Percentiles rank a stretch among this genome's conserved stretches.
Conservation (phyloP, 2,113 vertebrate genomes). For the Microtus montanus region DNA sequence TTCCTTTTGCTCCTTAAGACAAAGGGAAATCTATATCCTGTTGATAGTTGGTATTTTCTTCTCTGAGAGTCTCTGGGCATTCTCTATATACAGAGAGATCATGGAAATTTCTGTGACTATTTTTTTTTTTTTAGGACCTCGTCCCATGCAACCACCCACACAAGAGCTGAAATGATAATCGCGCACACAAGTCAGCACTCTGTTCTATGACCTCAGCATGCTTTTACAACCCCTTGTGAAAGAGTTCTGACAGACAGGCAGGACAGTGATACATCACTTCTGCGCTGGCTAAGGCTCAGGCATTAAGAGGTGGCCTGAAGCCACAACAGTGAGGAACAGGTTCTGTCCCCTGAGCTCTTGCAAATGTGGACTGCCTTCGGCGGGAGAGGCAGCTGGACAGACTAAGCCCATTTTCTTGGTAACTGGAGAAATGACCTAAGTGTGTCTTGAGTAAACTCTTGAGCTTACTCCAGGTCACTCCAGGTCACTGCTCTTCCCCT, state of each 20-base stretch:
- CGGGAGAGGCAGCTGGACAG: slow-evolving; percentile 35
- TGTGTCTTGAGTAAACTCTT: neutral
- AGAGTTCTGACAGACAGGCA: slow-evolving; percentile 67
- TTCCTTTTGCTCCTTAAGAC: neutral
- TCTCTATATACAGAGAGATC: slow-evolving; percentile 50
- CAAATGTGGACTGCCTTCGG: slow-evolving; percentile 40
- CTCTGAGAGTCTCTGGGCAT: slow-evolving; percentile 50
- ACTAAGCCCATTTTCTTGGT: slow-evolving; percentile 55
- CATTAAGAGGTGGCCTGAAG: slow-evolving; percentile 67
- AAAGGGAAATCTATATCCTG: neutral
- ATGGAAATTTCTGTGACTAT: slow-evolving; percentile 37
- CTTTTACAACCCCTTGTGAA: slow-evolving; percentile 79
- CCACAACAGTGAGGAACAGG: slow-evolving; percentile 58
- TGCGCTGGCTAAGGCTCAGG: slow-evolving; percentile 62
- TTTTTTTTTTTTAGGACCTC: slow-evolving; percentile 71
- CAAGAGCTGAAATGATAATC: slow-evolving; percentile 1
- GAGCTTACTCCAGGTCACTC: neutral
- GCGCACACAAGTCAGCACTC: slow-evolving; percentile 23
- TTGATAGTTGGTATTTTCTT: slow-evolving; percentile 44
- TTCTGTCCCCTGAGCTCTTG: slow-evolving; percentile 35
- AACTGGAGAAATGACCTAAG: neutral
- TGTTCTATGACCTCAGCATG: slow-evolving; percentile 59
- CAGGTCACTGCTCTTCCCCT: neutral
- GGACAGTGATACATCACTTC: slow-evolving; percentile 82
- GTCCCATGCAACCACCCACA: slow-evolving; percentile 45